Base-by-base conservation (phyloP, 2,888 invertebrate species). In the Leptopilina myrica region DNA sequence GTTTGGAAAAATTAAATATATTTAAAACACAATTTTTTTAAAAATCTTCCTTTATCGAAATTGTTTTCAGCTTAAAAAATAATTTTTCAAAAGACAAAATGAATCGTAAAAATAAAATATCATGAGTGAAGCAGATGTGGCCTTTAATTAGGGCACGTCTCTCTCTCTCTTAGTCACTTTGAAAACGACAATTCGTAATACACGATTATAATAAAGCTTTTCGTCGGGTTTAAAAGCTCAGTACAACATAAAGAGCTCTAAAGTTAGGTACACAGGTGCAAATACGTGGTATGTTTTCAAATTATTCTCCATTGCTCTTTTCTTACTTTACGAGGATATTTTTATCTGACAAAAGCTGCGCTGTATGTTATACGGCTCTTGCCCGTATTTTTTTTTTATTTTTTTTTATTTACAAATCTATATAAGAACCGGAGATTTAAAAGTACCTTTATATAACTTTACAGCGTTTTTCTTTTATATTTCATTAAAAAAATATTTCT, bases 71-170 rank as follows among this genome's bases (percentile, higher is more conserved):
- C 1, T 43, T 43, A 43, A 43, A 43, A 43, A 43, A 6, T 43
- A 8, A 43, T 43, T 43, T 43, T 43, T 5, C 6, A 43, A 8
- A 43, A 43, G 43, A 43, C 43, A 43, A 43, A 33, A 43, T 43
- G 5, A 43, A 8, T 43, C 43, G 43, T 43, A 43, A 43, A 43
- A 1, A 5, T 43, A 43, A 43, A 43, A 43, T 7, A 43, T 43
- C 43, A 43, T 43, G 43, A 8, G 5, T 78, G 79, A 79, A 79
- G 62, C 85, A 86, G 84, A 85, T 86, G 85, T 85, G 80, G 84
- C 80, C 33, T 69, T 76, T 85, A 85, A 87, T 88, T 85, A 85
- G 84, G 84, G 80, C 82, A 78, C 80, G 33, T 81, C 59, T 64
- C 82, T 20, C 20, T 20, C 20, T 20, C 20, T 20, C 20, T 20